These are phyloP conservation scores for Calypte anna DNA, from an alignment of 2,113 vertebrate genomes.

Conservation along the genomic window DNA sequence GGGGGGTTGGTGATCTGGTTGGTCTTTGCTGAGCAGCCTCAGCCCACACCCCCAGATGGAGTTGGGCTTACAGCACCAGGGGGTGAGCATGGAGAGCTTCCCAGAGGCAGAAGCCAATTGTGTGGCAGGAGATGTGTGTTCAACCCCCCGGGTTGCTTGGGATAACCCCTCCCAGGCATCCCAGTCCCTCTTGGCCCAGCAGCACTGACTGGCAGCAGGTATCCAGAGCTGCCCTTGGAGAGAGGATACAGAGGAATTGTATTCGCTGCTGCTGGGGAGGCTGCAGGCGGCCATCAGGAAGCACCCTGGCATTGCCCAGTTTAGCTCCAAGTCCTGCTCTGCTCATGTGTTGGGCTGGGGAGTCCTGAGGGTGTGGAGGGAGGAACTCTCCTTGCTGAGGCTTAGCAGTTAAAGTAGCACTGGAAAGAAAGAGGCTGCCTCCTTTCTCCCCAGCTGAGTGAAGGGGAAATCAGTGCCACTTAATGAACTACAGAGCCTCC, in stretches of 20 bases:
- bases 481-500: not conserved
- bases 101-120: not conserved
- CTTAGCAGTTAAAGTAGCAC: not conserved
- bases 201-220: not conserved
- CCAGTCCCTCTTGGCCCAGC: not conserved
- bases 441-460: not conserved
- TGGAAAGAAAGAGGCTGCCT: not conserved
- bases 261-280: not conserved
- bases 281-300: not conserved
- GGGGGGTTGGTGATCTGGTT: accelerated
- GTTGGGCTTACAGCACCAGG: accelerated
- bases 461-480: not conserved
- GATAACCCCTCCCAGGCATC: not conserved
- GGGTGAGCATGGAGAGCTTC: not conserved
- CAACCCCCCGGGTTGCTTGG: not conserved
- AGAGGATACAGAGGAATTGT: not conserved
- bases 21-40: not conserved
- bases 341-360: not conserved
- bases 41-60: accelerated
- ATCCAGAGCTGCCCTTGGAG: not conserved
- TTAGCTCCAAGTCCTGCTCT: not conserved
- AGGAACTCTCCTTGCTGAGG: not conserved
- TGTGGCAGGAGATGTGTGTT: accelerated
- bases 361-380: not conserved
- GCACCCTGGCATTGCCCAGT: accelerated